Evolutionary conservation across 1,140 invertebrate genomes (phyloP).

Genomic region (Drosophila ironensis): DNA sequence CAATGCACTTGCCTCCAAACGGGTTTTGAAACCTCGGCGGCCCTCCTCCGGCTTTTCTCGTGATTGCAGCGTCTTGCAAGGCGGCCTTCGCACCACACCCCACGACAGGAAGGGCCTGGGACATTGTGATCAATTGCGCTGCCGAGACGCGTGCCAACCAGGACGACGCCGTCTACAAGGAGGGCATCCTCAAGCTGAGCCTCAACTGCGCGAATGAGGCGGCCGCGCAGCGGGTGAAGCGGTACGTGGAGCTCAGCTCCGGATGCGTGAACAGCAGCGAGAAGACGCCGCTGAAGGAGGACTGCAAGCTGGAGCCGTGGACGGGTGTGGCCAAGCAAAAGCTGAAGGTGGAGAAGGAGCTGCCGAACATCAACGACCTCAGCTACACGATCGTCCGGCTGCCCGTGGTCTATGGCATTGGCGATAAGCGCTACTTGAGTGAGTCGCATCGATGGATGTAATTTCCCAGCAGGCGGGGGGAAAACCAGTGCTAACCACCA

Average conservation of each 20-base stretch:
- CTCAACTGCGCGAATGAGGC: conserved; percentile 91
- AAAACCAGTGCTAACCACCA: conserved; percentile 15
- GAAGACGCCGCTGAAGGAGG: conserved; percentile 90
- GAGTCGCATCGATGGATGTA: conserved; percentile 74
- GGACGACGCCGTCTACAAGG: conserved; percentile 93
- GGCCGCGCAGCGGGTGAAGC: conserved; percentile 86
- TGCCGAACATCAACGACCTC: conserved; percentile 85
- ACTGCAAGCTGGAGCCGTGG: conserved; percentile 90
- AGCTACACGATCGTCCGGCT: conserved; percentile 92
- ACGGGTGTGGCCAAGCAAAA: conserved; percentile 92
- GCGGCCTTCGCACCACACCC: conserved; percentile 86
- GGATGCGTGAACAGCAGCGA: conserved; percentile 91
- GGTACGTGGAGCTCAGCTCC: conserved; percentile 92
- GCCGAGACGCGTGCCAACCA: conserved; percentile 94
- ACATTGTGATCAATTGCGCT: conserved; percentile 93
- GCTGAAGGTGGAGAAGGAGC: conserved; percentile 90
- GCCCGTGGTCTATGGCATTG: conserved; percentile 92
- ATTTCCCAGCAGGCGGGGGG: conserved; percentile 27
- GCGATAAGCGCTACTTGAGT: conserved; percentile 92
- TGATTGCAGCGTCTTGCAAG: conserved; percentile 88
- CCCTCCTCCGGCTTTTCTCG: conserved; percentile 24
- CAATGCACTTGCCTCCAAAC: conserved; percentile 28
- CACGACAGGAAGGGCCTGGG: conserved; percentile 84
- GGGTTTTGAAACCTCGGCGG: conserved; percentile 53
- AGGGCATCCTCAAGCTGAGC: conserved; percentile 93